phyloP scores from a whole-genome alignment of 2,888 invertebrate genomes.

The Eledone cirrhosa region DNA sequence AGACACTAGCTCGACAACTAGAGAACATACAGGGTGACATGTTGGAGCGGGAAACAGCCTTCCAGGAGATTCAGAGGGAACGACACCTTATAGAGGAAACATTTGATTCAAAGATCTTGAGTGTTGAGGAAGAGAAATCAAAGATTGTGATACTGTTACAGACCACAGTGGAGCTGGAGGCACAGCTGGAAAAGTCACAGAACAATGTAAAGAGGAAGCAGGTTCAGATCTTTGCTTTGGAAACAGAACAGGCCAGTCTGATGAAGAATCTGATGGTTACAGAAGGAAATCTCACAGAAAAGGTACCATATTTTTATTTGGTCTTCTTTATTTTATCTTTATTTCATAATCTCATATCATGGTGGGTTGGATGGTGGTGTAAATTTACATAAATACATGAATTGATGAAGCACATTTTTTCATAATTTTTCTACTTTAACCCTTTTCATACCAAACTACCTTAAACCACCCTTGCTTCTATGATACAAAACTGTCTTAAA shows the following conservation, averaged over 20 bases:
- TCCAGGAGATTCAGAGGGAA: conserved; percentile 66
- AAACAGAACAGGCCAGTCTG: conserved; percentile 65
- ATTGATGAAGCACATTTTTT: too few relatives aligned
- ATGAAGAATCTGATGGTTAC: conserved; percentile 63
- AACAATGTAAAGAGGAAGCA: conserved; percentile 62
- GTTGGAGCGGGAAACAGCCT: conserved; percentile 68
- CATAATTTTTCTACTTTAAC: too few relatives aligned
- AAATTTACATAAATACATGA: too few relatives aligned
- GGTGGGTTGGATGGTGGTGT: too few relatives aligned
- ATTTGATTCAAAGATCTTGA: conserved; percentile 59
- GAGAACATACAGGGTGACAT: conserved; percentile 69
- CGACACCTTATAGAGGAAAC: conserved; percentile 61
- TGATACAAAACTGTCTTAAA: too few relatives aligned
- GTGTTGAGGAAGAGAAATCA: conserved; percentile 64
- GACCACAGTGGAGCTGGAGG: conserved; percentile 62
- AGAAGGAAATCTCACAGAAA: conserved; percentile 65
- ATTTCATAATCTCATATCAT: not conserved
- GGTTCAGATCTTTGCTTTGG: conserved; percentile 58
- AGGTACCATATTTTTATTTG: conserved; percentile 33
- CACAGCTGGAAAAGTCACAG: conserved; percentile 62
- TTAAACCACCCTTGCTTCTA: too few relatives aligned
- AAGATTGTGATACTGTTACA: conserved; percentile 55
- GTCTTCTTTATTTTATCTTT: not conserved
- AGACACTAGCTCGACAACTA: conserved; percentile 66
- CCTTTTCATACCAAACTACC: too few relatives aligned